Conservation (phyloP, 2,797 vertebrate genomes). For the Molossus alvarezi region DNA sequence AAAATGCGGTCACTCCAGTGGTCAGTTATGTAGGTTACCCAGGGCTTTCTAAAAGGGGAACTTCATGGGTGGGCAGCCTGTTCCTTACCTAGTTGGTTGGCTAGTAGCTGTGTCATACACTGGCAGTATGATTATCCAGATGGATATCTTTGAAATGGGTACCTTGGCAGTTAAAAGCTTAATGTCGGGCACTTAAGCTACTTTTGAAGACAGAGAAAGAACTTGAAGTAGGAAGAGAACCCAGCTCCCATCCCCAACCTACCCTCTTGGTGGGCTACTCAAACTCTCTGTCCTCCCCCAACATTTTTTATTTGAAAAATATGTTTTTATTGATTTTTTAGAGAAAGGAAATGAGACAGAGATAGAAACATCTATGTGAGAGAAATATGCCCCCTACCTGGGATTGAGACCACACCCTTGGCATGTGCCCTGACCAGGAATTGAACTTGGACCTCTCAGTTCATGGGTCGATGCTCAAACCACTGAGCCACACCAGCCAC, state of each 20-base stretch:
- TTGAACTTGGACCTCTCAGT: no score
- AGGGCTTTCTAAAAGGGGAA: neutral
- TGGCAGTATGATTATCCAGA: neutral
- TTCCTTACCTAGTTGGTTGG: neutral
- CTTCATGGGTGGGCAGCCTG: neutral
- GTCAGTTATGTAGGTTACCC: neutral
- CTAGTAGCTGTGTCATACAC: neutral
- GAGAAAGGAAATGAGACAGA: no score
- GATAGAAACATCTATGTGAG: no score
- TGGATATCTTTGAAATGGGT: neutral
- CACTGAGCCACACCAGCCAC: no score
- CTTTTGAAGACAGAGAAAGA: neutral
- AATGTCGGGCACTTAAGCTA: neutral
- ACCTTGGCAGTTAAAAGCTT: neutral
- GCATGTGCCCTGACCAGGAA: no score
- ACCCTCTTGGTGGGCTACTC: neutral
- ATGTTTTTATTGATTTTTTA: no score
- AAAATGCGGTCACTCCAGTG: neutral
- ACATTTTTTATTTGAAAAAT: neutral
- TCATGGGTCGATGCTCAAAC: no score
- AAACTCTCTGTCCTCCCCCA: neutral
- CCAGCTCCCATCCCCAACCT: neutral
- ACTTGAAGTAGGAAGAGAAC: neutral
- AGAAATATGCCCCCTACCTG: no score
- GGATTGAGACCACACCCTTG: no score